These are phyloP conservation scores for Deroptyus accipitrinus DNA, from an alignment of 2,113 vertebrate genomes.

Conservation along the genomic window DNA sequence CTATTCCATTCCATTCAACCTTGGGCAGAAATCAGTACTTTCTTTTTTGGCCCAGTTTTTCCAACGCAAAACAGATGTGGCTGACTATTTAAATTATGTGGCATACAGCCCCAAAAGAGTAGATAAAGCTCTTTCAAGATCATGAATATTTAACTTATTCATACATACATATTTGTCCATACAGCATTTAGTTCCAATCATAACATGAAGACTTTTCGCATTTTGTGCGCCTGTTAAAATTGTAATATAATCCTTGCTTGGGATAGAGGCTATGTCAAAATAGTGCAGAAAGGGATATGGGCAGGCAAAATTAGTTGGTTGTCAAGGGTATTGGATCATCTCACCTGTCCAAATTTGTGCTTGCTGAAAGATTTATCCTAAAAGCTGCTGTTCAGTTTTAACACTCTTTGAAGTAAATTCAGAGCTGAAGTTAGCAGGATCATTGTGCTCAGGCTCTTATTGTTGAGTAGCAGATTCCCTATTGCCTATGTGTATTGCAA, in stretches of 20 bases:
- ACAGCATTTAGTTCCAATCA: background rate
- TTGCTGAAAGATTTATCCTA: slow-evolving; percentile 10
- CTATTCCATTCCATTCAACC: background rate
- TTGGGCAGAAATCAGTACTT: background rate
- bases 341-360: background rate
- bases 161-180: background rate
- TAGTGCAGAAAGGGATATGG: background rate
- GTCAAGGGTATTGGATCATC: background rate
- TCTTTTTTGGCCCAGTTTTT: background rate
- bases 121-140: background rate
- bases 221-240: background rate
- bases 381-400: background rate
- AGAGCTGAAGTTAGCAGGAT: background rate
- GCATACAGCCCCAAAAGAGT: background rate
- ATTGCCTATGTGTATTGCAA: slow-evolving; percentile 25
- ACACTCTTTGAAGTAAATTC: background rate
- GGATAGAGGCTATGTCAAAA: background rate
- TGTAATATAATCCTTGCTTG: background rate
- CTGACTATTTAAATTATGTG: background rate
- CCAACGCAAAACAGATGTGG: background rate
- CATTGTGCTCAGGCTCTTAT: background rate
- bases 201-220: background rate
- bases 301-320: background rate
- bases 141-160: background rate
- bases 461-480: background rate